These are phyloP conservation scores for Lepidurus apus DNA, from an alignment of 1,140 invertebrate species.

Conservation along the genomic window DNA sequence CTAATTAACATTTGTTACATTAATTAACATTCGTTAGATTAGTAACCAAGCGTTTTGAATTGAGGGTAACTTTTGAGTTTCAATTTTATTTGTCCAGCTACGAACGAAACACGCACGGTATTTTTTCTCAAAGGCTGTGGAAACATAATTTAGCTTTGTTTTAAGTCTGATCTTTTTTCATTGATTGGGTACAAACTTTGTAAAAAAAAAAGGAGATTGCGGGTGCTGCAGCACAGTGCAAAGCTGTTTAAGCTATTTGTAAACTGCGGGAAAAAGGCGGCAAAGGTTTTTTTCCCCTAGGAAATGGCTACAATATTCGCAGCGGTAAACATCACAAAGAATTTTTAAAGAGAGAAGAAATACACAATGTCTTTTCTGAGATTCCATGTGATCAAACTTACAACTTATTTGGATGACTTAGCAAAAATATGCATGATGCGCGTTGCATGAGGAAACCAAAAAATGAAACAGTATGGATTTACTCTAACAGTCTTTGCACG, in stretches of 20 bases:
- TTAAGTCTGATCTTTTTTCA: not conserved
- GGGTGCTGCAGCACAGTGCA: constrained; percentile 8
- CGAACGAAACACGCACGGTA: constrained; percentile 18
- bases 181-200: not conserved
- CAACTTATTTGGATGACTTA: constrained; percentile 25
- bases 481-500: not conserved
- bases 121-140: constrained; percentile 2
- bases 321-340: not conserved
- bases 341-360: not conserved
- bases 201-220: not conserved
- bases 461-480: not conserved
- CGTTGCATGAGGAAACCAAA: constrained; percentile 1
- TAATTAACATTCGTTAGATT: too few relatives aligned
- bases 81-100: not conserved
- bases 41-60: too few relatives aligned
- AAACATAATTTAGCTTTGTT: constrained; percentile 2
- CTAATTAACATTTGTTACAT: too few relatives aligned
- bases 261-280: not conserved
- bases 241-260: not conserved
- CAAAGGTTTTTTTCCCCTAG: not conserved
- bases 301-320: not conserved
- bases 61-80: not conserved
- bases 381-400: constrained; percentile 13
- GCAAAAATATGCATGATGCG: constrained; percentile 29
- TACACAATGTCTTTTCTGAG: constrained; percentile 10